phyloP scores from a whole-genome alignment of 2,797 vertebrate species.

The Coregonus suidteri region DNA sequence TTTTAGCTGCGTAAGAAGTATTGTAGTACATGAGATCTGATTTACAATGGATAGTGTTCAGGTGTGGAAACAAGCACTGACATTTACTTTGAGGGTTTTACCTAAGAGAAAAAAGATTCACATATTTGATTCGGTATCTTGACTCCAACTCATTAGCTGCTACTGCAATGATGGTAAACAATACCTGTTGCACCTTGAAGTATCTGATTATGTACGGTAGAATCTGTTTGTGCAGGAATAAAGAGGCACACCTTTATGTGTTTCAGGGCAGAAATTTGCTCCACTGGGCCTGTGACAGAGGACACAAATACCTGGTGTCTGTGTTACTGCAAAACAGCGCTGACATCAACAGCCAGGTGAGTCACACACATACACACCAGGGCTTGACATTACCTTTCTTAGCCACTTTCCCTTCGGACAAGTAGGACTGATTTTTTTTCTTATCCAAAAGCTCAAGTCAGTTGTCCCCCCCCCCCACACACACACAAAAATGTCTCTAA shows the following conservation, averaged over 20 bases:
- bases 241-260: neutral
- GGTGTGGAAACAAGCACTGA: neutral
- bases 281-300: conserved; percentile 96
- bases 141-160: no score
- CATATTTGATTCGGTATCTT: no score
- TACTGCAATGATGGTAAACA: no score
- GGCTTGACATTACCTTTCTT: no score
- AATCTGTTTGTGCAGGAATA: neutral
- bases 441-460: no score
- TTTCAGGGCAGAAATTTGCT: conserved; percentile 88
- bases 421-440: no score
- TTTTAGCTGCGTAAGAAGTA: neutral
- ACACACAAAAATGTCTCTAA: no score
- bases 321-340: conserved; percentile 86
- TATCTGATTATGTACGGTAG: neutral
- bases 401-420: no score
- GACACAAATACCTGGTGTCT: conserved; percentile 93
- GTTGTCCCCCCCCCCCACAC: no score
- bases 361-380: neutral
- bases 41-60: neutral
- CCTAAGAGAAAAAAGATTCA: no score
- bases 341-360: conserved; percentile 93
- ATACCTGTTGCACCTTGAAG: no score
- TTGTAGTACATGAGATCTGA: neutral
- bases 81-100: neutral